Base-by-base conservation (phyloP, 2,888 invertebrate genomes). In the Eilema griseolum region DNA sequence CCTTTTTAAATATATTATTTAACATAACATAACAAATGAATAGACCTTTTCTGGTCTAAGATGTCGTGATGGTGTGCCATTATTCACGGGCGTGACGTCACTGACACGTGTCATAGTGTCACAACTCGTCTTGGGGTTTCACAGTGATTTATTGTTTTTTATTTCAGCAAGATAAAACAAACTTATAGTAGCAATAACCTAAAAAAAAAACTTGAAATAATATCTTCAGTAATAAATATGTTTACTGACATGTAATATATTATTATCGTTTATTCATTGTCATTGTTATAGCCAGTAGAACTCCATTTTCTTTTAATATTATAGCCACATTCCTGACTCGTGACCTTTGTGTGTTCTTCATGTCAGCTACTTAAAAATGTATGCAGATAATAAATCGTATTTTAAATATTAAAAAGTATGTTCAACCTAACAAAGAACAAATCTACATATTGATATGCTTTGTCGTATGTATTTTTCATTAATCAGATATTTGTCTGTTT, bases 91-190 rank as follows among this genome's bases (percentile, higher is more conserved):
- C 46, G 60, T 12, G 26, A 57, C 66, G 71, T 68, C 81, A 66
- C 56, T 46, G n/a, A 63, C 75, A 81, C 66, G 69, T 79, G 77
- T 70, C 70, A 71, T 63, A 46, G 52, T 67, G 71, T 73, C 71
- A 66, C 71, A 73, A 74, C 69, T 73, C 67, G 66, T 73, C 66
- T 67, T 23, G 61, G 57, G n/a, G 57, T 68, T 68, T 23, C 56
- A n/a, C 0, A 62, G 57, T 63, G 68, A 68, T 57, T 68, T 68
- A 68, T 57, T 68, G 60, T 68, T 63, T 68, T 62, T 68, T 56
- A 26, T 59, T 59, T 37, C 10, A 1, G 7, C 31, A 8, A 33
- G 65, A 33, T 33, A 14, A 56, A 52, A 66, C 33, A 56, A 57
- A 57, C 28, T 31, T 23, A 52, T 28, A 33, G 31, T 7, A 26